Evolutionary conservation across 2,888 invertebrate species (phyloP).

Genomic region (Lamellibrachia columna): DNA sequence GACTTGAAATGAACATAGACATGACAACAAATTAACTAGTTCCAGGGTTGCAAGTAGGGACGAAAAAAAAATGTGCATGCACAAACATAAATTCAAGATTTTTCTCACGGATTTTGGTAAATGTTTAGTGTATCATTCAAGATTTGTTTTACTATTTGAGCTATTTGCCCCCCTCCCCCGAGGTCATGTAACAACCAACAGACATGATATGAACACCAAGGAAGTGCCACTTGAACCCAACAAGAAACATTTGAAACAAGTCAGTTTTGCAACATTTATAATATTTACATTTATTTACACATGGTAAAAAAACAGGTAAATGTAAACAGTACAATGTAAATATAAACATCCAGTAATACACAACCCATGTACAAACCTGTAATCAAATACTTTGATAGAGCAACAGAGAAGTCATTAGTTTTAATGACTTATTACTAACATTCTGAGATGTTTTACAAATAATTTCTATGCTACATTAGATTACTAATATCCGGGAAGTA

Average conservation of each 20-base stretch:
- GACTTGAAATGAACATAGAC: too few relatives aligned
- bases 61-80: too few relatives aligned
- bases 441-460: neutral
- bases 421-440: neutral
- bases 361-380: neutral
- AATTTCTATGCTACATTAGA: neutral
- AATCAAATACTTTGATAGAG: neutral
- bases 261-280: neutral
- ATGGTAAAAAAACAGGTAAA: neutral
- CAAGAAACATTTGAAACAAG: neutral
- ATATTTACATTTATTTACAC: slow-evolving; percentile 16
- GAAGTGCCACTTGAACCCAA: neutral
- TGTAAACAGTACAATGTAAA: neutral
- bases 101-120: too few relatives aligned
- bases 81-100: too few relatives aligned
- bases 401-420: neutral
- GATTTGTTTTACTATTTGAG: too few relatives aligned
- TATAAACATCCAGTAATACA: neutral
- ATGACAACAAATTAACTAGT: too few relatives aligned
- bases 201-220: neutral
- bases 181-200: neutral
- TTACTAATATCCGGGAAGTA: neutral
- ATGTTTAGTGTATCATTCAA: too few relatives aligned
- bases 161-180: too few relatives aligned
- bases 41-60: too few relatives aligned